Percentiles rank a stretch among this genome's conserved stretches.
phyloP scores from a whole-genome alignment of 2,113 vertebrate species.

The Drymodes brunneopygia region DNA sequence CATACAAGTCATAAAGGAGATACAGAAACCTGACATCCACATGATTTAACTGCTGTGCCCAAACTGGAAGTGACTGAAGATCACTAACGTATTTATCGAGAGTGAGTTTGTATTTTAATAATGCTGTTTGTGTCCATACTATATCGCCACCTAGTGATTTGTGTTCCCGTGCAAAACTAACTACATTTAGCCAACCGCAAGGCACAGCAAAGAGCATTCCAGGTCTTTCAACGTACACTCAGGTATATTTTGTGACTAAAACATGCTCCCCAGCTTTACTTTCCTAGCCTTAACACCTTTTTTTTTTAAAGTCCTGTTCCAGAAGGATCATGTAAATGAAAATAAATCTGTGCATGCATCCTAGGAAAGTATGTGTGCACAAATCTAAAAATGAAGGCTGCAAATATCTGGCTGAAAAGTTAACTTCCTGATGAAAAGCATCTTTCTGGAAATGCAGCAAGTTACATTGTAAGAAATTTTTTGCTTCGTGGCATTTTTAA shows the following conservation, averaged over 20 bases:
- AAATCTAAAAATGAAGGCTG: background rate
- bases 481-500: background rate
- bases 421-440: background rate
- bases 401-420: background rate
- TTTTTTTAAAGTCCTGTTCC: too few relatives aligned
- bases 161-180: background rate
- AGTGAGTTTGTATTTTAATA: background rate
- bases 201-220: background rate
- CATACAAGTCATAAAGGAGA: background rate
- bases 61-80: background rate
- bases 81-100: background rate
- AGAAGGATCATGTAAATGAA: background rate
- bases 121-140: background rate
- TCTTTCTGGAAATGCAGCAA: background rate
- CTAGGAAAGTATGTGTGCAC: background rate
- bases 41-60: background rate
- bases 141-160: constrained; percentile 56
- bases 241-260: background rate
- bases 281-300: background rate
- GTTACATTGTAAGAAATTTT: background rate
- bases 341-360: background rate
- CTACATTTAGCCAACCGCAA: background rate
- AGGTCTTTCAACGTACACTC: background rate
- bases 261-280: background rate
- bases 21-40: background rate